phyloP scores from a whole-genome alignment of 2,797 vertebrate genomes.

The Neopelma chrysocephalum region DNA sequence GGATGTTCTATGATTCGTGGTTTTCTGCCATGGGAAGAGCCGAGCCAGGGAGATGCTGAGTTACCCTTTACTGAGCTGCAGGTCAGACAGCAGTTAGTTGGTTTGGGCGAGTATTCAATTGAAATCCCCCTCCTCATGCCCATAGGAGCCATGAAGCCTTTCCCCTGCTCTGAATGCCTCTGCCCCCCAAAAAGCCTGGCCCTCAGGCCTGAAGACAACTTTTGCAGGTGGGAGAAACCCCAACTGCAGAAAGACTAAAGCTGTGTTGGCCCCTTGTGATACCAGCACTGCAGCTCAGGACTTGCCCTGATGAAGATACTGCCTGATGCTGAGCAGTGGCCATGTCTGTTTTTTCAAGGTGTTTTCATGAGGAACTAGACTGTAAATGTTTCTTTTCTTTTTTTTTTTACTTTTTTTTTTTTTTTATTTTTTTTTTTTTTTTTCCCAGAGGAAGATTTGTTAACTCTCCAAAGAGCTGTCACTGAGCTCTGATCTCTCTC shows the following conservation, averaged over 20 bases:
- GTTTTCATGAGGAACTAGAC: not conserved
- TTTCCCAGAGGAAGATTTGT: rapidly evolving
- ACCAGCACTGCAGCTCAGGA: rapidly evolving
- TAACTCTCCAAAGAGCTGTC: not conserved
- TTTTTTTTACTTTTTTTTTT: no score
- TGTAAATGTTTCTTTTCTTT: not conserved
- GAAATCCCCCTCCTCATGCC: not conserved
- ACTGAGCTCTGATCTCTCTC: not conserved
- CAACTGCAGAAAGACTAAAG: rapidly evolving
- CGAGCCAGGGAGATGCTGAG: not conserved
- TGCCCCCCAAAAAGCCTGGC: not conserved
- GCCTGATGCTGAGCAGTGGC: not conserved
- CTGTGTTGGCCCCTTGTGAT: not conserved
- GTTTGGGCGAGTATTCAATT: not conserved
- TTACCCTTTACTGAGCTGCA: rapidly evolving
- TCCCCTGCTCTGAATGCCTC: not conserved
- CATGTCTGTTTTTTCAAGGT: not conserved
- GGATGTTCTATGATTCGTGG: not conserved
- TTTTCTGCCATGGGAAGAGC: not conserved
- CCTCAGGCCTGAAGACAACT: not conserved
- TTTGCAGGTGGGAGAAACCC: not conserved
- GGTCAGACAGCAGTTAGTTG: rapidly evolving
- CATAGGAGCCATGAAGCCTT: rapidly evolving
- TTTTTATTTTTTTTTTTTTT: rapidly evolving
- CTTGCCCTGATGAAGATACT: not conserved